Base-by-base conservation (phyloP, 1,140 invertebrate genomes). In the Agraylea sexmaculata region DNA sequence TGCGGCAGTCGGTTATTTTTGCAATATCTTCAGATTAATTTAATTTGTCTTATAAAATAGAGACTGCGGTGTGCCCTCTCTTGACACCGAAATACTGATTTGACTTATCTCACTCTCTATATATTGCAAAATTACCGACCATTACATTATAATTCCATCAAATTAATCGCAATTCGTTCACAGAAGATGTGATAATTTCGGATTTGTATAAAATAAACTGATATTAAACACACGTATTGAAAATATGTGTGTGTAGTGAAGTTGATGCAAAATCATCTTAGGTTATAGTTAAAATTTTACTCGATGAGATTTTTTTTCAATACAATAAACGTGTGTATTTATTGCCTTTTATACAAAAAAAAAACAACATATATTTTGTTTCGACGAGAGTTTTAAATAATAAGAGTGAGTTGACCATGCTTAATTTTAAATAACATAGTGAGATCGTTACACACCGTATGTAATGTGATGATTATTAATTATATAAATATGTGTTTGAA, bases 251-350 rank as follows among this genome's bases (percentile, higher is more conserved):
- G n/a, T n/a, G n/a, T n/a, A n/a, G n/a, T n/a, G n/a, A n/a, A n/a
- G n/a, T n/a, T n/a, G n/a, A n/a, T n/a, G n/a, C 25, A 29, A 38
- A 35, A 28, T 17, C 23, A 20, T 41, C 21, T 43, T 27, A 38
- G 31, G 31, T 43, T n/a, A n/a, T n/a, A n/a, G n/a, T n/a, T n/a
- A n/a, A n/a, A 23, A 40, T 36, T 37, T 43, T 33, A 43, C 12
- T 11, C 29, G 11, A 30, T 13, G 29, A 16, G 29, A 30, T 30
- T 11, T 30, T 13, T 30, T 30, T 16, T 30, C 16, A 16, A 16
- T 13, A 30, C 29, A 30, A 30, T 16, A 13, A 30, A 13, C 16
- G 16, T 30, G 29, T 13, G 12, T 13, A 30, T 30, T 13, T 13
- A 30, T 27, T 30, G 16, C 12, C 29, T 30, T 4, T 13, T 30